phyloP scores from a whole-genome alignment of 2,888 invertebrate species.

The Cosmia pyralina region DNA sequence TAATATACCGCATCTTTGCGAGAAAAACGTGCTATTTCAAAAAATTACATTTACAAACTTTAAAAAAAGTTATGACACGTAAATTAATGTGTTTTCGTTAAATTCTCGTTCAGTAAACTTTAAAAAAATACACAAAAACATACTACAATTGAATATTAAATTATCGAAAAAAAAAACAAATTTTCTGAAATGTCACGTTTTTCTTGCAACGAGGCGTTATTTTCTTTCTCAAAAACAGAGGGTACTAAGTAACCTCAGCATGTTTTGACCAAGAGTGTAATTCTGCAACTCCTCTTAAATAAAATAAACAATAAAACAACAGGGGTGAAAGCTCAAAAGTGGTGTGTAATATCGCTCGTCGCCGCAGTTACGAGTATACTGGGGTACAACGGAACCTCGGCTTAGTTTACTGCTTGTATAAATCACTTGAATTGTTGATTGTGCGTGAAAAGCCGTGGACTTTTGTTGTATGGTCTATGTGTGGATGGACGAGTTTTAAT shows the following conservation, averaged over 20 bases:
- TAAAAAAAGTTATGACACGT: too few species aligned
- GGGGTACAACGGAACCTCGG: constrained; percentile 61
- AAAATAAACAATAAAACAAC: constrained; percentile 56
- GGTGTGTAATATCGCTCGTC: constrained; percentile 53
- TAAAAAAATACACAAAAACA: too few species aligned
- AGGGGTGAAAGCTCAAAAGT: constrained; percentile 50
- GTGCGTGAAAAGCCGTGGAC: constrained; percentile 86
- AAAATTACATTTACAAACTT: too few species aligned
- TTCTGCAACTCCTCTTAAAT: constrained; percentile 29
- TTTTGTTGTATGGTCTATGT: constrained; percentile 55
- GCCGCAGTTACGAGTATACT: constrained; percentile 60
- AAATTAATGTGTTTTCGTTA: too few species aligned
- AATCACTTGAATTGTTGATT: constrained; percentile 89
- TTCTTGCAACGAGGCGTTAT: too few species aligned
- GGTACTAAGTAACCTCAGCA: background rate
- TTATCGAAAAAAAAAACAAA: too few species aligned
- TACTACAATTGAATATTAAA: too few species aligned
- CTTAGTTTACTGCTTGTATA: constrained; percentile 84
- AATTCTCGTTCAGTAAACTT: too few species aligned
- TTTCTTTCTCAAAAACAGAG: background rate
- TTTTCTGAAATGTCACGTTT: too few species aligned
- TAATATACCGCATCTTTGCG: too few species aligned
- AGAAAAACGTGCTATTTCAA: too few species aligned
- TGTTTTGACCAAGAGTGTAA: constrained; percentile 24
- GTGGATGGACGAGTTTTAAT: constrained; percentile 55